Evolutionary conservation across 2,888 invertebrate species (phyloP), one percentile per base, ranked within the genome.

Genomic region (Arge pagana): DNA sequence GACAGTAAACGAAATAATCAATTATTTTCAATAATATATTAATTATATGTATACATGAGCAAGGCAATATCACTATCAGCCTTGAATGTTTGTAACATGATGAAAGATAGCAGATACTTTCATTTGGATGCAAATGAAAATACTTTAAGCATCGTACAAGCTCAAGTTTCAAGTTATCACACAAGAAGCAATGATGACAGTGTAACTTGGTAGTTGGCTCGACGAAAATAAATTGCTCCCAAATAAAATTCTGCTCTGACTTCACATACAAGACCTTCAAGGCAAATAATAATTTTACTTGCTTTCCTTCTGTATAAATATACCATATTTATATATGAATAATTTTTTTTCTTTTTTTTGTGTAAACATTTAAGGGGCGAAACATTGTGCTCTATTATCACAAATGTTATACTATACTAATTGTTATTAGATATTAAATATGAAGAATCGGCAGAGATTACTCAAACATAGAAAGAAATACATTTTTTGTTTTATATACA

Each of bases 11-110:
- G 33, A 45, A 45, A 45, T 33, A 45, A 33, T 45, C 16, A 15
- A 45, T 45, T 33, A 45, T 23, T 45, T 45, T 33, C 45, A 35
- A 45, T 45, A 45, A 45, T 45, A 45, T 45, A 45, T 45, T 45
- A 33, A 45, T 21, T 45, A 45, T 36, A 36, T 19, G 19, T 37
- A 39, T 45, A 35, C 45, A 13, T 15, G 33, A 35, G 33, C 35
- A 13, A 23, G 23, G 33, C 15, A 33, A 45, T 31, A 24, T 35
- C 23, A 45, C 23, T 45, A 16, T 45, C 21, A 31, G 15, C 24
- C 23, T 33, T 10, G 7, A 13, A 11, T n/a, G 23, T 33, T 30
- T 2, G 15, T 28, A 42, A n/a, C 30, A 4, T 8, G n/a, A n/a
- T n/a, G 18, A 42, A 42, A 42, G 13, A 42, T 16, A 19, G 31